Conservation (phyloP, 2,113 vertebrate genomes). For the Sylvilagus bachmani region DNA sequence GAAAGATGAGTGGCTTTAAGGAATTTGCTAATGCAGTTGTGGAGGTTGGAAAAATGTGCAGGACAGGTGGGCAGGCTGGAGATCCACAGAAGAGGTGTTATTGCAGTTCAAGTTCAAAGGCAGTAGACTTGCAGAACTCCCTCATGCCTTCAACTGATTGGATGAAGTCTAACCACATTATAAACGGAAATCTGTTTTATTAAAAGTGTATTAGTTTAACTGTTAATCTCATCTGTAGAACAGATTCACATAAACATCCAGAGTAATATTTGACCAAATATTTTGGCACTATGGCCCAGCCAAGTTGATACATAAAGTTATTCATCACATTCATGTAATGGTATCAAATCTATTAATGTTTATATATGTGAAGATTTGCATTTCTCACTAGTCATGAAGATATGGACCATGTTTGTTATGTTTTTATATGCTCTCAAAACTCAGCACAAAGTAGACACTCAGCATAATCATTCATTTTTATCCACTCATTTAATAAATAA, state of each 20-base stretch:
- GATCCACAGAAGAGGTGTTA: neutral
- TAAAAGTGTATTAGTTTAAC: neutral
- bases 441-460: neutral
- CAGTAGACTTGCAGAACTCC: neutral
- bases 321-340: neutral
- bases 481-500: neutral
- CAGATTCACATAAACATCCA: neutral
- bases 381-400: neutral
- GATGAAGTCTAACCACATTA: neutral
- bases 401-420: neutral
- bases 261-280: slow-evolving; percentile 29
- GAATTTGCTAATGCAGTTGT: neutral
- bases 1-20: neutral
- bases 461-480: neutral
- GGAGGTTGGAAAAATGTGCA: neutral
- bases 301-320: neutral
- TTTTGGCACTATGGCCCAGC: neutral
- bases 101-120: neutral
- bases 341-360: neutral
- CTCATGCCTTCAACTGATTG: neutral
- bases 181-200: neutral
- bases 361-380: neutral
- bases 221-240: neutral
- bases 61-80: neutral
- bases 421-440: neutral